These are phyloP conservation scores for Lytechinus pictus DNA, from an alignment of 35 echinoderm and acorn worm species.

Conservation along the genomic window DNA sequence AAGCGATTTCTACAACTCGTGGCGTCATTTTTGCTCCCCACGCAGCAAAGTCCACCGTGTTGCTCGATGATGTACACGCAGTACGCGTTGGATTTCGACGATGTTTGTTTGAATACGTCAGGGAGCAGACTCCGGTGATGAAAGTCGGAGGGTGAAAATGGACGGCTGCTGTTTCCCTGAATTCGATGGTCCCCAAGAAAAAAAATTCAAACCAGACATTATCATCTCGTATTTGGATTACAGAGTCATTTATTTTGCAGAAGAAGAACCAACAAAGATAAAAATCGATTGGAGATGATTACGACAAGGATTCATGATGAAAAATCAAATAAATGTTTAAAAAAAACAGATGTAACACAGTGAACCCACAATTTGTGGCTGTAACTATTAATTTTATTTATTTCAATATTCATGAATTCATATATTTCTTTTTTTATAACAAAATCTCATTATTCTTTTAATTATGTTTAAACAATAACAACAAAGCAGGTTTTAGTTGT, in stretches of 20 bases:
- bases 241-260: neutral
- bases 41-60: neutral
- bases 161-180: neutral
- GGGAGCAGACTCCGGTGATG: neutral
- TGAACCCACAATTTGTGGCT: too few relatives aligned
- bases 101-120: conserved; percentile 58
- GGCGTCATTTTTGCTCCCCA: neutral
- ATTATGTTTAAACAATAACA: too few relatives aligned
- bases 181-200: conserved; percentile 8
- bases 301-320: too few relatives aligned
- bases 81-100: conserved; percentile 35
- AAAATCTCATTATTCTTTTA: too few relatives aligned
- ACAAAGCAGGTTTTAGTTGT: too few relatives aligned
- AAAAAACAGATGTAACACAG: too few relatives aligned
- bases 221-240: neutral
- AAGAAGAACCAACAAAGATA: neutral
- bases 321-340: too few relatives aligned
- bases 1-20: conserved; percentile 9
- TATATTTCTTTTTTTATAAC: too few relatives aligned
- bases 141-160: conserved; percentile 44
- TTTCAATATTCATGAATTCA: too few relatives aligned
- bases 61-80: neutral
- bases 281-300: conserved; percentile 2
- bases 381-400: too few relatives aligned
- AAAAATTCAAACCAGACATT: neutral